Base-by-base conservation (phyloP, 2,113 vertebrate species). In the Pteropus alecto region DNA sequence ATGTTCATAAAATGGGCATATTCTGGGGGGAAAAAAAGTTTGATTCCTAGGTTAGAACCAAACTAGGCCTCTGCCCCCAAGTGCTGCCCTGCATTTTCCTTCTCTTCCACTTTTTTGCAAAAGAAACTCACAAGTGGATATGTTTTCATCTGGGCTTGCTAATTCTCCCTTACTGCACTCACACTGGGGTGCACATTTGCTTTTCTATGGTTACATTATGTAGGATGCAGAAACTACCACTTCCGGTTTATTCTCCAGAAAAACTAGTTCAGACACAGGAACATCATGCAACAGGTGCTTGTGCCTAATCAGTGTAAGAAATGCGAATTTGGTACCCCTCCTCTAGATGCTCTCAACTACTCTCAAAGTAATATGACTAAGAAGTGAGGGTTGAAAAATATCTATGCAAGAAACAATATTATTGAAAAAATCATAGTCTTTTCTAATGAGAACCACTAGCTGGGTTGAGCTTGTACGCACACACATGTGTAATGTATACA, bases 1-100 rank as follows among this genome's bases (percentile, higher is more conserved):
- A 97, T 98, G 97, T 98, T 98, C 98, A 98, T 98, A 98, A 98
- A 98, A 97, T 98, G 98, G 96, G 96, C 96, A 97, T 98, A 98
- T 98, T 98, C 98, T 98, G 97, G 97, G 98, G 97, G 48, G 0
- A 51, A 51, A 51, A 51, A 16, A 16, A 16, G 51, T 51, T 51
- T 51, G 15, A 15, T 51, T 51, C 58, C 7, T n/a, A 6, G 12
- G 1, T 8, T 43, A 43, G 33, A 65, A 81, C 6, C 38, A n/a
- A 41, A 18, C 3, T 0, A 38, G 30, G 4, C 35, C 56, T 82
- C 48, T 54, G 8, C 54, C 38, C 65, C n/a, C 10, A 54, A 65
- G n/a, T 0, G 3, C 19, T 38, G 18, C 8, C 0, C 10, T 51
- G 51, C 11, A 5, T 30, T 15, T 46, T 70, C 33, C 12, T 74